Base-by-base conservation (phyloP, 2,113 vertebrate species). In the Cryptoleucopteryx plumbea region DNA sequence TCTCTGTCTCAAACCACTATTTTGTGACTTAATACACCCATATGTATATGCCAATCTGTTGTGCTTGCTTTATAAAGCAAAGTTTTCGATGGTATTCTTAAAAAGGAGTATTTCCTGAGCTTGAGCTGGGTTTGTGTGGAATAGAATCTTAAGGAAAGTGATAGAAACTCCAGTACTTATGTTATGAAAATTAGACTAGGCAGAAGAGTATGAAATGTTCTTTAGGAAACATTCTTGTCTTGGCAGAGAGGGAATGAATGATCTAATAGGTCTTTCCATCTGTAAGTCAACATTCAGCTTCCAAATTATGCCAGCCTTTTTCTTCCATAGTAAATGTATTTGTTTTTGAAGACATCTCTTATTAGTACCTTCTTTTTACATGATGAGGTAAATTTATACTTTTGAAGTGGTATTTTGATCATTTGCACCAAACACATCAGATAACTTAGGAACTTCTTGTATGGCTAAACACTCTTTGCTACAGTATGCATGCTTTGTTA, bases 191-290 rank as follows among this genome's bases (percentile, higher is more conserved):
- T 88, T 79, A 74, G 86, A 93, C 55, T 84, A 78, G 47, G 56
- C 88, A 92, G 77, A 96, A 93, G 59, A 91, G 56, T 22, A 91
- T 78, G 77, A 89, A 93, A 82, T 84, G 77, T 89, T 94, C 86
- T 91, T 88, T 61, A 94, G 63, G 77, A 81, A 94, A 61, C 52
- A 82, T 71, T 93, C 88, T 61, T 94, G 31, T 75, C 92, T 92
- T 96, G 95, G 96, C 91, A 95, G 90, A 88, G 58, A 90, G 53
- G 31, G 25, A 86, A 86, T 77, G 67, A 85, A 81, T 88, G 85
- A 83, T 96, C 82, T 95, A 95, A 95, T 82, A 88, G 93, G 62
- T 95, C 90, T 93, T 94, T 92, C 88, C 90, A 91, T 97, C 68
- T 96, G 43, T 68, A 94, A 97, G 77, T 85, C 92, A 94, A 90